phyloP scores from a whole-genome alignment of 92 coral and sea anemone species.

The Umimayanthus kanabou region DNA sequence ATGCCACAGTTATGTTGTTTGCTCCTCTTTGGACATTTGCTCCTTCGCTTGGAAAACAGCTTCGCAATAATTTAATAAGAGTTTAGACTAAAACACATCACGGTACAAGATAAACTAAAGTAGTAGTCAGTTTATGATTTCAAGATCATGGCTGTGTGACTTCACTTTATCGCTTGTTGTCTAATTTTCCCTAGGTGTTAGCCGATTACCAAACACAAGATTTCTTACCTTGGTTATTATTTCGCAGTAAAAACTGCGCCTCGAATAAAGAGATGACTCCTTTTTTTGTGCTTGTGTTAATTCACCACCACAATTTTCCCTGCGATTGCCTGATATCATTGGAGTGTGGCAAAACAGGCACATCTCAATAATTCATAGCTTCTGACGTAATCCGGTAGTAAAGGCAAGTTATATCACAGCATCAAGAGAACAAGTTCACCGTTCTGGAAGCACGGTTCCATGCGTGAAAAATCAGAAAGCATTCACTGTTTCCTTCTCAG shows the following conservation, averaged over 20 bases:
- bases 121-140: not conserved
- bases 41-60: not conserved
- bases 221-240: slow-evolving; percentile 26
- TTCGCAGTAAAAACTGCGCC: slow-evolving; percentile 51
- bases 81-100: not conserved
- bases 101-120: not conserved
- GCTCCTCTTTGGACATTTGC: not conserved
- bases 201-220: not conserved
- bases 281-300: not conserved
- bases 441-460: not conserved
- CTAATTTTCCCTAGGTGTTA: not conserved
- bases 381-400: slow-evolving; percentile 34
- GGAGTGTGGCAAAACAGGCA: slow-evolving; percentile 37
- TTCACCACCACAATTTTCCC: slow-evolving; percentile 16
- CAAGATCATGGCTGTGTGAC: not conserved
- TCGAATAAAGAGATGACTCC: slow-evolving; percentile 2
- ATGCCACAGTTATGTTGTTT: not conserved
- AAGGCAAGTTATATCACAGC: slow-evolving; percentile 23
- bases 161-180: not conserved
- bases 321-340: slow-evolving; percentile 39
- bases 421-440: slow-evolving; percentile 8
- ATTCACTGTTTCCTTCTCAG: not conserved
- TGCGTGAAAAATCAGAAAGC: not conserved
- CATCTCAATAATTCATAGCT: slow-evolving; percentile 18
- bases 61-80: not conserved